Conservation (phyloP, 2,888 invertebrate species). For the Drosophila emarginata region DNA sequence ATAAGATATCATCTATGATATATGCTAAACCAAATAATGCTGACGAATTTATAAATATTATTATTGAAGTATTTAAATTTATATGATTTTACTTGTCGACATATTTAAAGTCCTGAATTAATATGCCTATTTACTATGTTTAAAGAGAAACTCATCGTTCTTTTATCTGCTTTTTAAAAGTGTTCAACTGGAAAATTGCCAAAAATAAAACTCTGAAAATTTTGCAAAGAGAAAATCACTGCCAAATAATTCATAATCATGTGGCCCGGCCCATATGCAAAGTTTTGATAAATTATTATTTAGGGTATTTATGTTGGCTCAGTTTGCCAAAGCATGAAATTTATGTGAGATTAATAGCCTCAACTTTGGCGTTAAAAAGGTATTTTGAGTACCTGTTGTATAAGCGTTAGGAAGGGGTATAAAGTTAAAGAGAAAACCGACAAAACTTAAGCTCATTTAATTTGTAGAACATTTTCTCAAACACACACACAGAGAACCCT, state of each 20-base stretch:
- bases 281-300: conserved; percentile 60
- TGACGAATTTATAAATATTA: too few species aligned
- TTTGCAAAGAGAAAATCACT: conserved; percentile 4
- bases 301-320: conserved; percentile 23
- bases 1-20: too few species aligned
- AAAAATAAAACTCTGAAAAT: conserved; percentile 1
- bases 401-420: background rate
- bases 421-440: background rate
- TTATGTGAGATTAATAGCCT: conserved; percentile 36
- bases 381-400: background rate
- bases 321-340: conserved; percentile 27
- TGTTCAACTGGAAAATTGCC: conserved; percentile 66
- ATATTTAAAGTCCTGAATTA: too few species aligned
- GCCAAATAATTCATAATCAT: conserved; percentile 32
- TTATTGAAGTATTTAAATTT: too few species aligned
- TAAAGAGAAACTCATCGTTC: background rate
- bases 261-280: conserved; percentile 30
- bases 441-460: conserved; percentile 33
- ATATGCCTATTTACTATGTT: background rate
- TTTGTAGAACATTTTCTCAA: conserved; percentile 35
- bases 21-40: too few species aligned
- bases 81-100: too few species aligned
- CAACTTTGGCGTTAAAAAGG: conserved; percentile 15
- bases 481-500: background rate
- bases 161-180: conserved; percentile 14